Base-by-base conservation (phyloP, 2,888 invertebrate genomes). In the Macrophya alboannulata region DNA sequence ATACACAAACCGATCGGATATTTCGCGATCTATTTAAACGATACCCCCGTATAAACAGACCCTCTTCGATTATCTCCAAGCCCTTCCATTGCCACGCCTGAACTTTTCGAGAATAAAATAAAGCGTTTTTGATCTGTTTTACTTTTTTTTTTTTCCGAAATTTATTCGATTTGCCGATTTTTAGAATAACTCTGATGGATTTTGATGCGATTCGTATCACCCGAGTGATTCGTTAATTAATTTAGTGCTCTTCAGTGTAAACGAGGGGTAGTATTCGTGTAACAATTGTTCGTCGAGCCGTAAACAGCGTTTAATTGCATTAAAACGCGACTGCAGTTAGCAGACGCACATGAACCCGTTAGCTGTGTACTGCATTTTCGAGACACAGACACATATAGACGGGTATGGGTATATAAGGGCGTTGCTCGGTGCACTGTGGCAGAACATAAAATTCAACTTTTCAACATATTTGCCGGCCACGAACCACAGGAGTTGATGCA, bases 1-100 rank as follows among this genome's bases (percentile, higher is more conserved):
- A 91, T 91, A 91, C 90, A 90, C 88, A 90, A 87, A 85, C 88
- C 17, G 48, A 77, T 77, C 77, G 17, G 77, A 77, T 77, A 77
- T 77, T 77, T 51, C 25, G 48, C 37, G 51, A 77, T 77, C 48
- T 31, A 77, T 77, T 77, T 51, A 77, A 77, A 77, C 77, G 77
- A 77, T 77, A 25, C 72, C 25, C 31, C 25, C 43, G 21, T 45
- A 74, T 74, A 45, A 74, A 74, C 72, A 74, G 17, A 74, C 72
- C 43, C 72, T 43, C 43, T 43, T 25, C 43, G 72, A 74, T 74
- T 43, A 74, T 74, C n/a, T 43, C 72, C 43, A 74, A 74, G n/a
- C 72, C 15, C 37, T 37, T 68, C 25, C 6, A 37, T 68, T 37
- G 37, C 37, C 68, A 17, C 68, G 68, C 37, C 25, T 17, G 37